Percentiles rank a stretch among this genome's conserved stretches.
These are phyloP conservation scores for Endomychus coccineus DNA, from an alignment of 2,888 invertebrate species.

Conservation along the genomic window DNA sequence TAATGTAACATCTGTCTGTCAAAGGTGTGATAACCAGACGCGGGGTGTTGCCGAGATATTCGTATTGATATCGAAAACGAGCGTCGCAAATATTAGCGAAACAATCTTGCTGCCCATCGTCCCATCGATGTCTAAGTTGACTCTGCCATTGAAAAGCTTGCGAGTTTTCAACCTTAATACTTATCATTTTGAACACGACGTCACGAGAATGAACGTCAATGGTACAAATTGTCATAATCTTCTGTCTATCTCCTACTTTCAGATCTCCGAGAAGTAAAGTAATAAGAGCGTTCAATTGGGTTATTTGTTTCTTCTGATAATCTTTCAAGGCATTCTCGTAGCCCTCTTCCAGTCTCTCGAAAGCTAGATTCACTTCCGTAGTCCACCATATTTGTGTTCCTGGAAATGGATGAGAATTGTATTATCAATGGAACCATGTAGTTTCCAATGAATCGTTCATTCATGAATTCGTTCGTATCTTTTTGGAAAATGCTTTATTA, in stretches of 20 bases:
- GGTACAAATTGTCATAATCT: constrained; percentile 95
- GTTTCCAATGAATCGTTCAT: too few relatives aligned
- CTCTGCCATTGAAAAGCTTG: constrained; percentile 87
- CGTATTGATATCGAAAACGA: constrained; percentile 81
- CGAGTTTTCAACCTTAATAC: constrained; percentile 69
- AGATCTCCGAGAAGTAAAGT: constrained; percentile 73
- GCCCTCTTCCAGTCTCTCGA: constrained; percentile 82
- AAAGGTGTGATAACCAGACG: constrained; percentile 90
- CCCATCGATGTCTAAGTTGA: constrained; percentile 82
- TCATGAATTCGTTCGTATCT: too few relatives aligned
- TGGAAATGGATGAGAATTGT: too few relatives aligned
- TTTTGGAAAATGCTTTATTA: too few relatives aligned
- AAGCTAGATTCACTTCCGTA: constrained; percentile 83
- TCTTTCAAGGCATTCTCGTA: constrained; percentile 91
- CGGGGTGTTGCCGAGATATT: constrained; percentile 90
- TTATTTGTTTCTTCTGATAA: constrained; percentile 82
- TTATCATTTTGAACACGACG: constrained; percentile 82
- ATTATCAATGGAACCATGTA: too few relatives aligned
- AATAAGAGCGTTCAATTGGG: constrained; percentile 79
- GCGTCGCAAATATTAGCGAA: constrained; percentile 94
- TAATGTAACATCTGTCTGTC: constrained; percentile 93
- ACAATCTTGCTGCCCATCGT: constrained; percentile 69
- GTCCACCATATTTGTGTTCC: constrained; percentile 95
- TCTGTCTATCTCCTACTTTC: constrained; percentile 76
- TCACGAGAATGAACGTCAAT: constrained; percentile 93